Conservation (phyloP, 2,113 vertebrate genomes). For the Isichthys henryi region DNA sequence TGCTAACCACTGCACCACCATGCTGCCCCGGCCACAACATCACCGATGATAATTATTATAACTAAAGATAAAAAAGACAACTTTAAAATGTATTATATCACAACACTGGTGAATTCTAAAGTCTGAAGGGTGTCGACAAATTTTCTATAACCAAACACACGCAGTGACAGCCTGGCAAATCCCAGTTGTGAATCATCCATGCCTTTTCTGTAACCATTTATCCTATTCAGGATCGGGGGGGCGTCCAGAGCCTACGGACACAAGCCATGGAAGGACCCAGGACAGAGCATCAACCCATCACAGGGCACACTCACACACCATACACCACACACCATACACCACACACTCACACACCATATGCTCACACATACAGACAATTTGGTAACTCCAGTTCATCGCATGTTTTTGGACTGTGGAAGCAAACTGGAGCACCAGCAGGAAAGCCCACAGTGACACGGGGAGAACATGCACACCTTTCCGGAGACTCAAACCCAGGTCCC, state of each 20-base stretch:
- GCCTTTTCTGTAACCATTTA: neutral
- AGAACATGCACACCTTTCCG: too few species aligned
- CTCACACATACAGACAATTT: neutral
- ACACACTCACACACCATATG: neutral
- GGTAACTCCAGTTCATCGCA: too few species aligned
- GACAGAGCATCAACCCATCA: neutral
- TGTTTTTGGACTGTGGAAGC: too few species aligned
- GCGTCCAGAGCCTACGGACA: neutral
- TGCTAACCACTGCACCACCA: too few species aligned
- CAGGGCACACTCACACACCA: neutral
- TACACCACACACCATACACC: too few species aligned
- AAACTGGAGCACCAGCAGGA: too few species aligned
- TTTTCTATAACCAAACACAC: neutral
- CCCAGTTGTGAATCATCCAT: neutral
- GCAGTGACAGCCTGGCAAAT: neutral
- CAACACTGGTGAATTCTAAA: neutral
- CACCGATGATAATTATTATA: neutral
- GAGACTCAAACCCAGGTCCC: too few species aligned
- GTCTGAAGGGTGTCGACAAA: neutral
- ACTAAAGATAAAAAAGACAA: neutral
- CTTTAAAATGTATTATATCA: neutral
- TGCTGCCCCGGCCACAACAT: neutral
- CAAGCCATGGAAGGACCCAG: neutral
- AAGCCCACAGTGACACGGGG: too few species aligned
- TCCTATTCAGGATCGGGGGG: neutral